Conservation (phyloP, 2,888 invertebrate species). For the Lysandra coridon region DNA sequence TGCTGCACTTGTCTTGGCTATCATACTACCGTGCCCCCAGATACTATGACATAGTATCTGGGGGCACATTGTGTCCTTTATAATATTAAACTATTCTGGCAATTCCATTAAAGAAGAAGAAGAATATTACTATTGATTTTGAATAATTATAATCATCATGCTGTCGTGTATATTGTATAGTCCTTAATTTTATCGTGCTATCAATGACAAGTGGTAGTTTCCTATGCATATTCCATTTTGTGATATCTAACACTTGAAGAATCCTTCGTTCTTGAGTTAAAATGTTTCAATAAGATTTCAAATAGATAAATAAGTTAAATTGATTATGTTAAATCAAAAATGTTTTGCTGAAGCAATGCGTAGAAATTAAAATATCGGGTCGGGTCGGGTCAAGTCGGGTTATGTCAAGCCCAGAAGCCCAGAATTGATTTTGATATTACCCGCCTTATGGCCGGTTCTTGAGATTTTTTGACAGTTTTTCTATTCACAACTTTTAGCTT, state of each 20-base stretch:
- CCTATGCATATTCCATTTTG: not conserved
- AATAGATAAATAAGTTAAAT: not conserved
- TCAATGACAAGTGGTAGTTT: constrained; percentile 1
- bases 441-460: no score
- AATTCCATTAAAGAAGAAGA: no score
- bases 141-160: no score
- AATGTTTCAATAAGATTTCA: not conserved
- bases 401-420: no score
- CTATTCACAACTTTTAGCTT: no score
- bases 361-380: no score
- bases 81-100: not conserved
- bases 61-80: not conserved
- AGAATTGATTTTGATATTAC: no score
- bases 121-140: no score
- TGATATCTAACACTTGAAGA: constrained; percentile 11
- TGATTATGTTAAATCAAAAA: not conserved
- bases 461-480: no score
- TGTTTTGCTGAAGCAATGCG: no score
- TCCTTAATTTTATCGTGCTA: not conserved
- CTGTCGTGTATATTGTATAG: not conserved
- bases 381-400: no score
- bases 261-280: not conserved
- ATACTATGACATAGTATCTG: not conserved
- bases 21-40: not conserved
- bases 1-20: not conserved